These are phyloP conservation scores for Dolichallabes microphthalmus DNA, from an alignment of 2,113 vertebrate species.

Conservation along the genomic window DNA sequence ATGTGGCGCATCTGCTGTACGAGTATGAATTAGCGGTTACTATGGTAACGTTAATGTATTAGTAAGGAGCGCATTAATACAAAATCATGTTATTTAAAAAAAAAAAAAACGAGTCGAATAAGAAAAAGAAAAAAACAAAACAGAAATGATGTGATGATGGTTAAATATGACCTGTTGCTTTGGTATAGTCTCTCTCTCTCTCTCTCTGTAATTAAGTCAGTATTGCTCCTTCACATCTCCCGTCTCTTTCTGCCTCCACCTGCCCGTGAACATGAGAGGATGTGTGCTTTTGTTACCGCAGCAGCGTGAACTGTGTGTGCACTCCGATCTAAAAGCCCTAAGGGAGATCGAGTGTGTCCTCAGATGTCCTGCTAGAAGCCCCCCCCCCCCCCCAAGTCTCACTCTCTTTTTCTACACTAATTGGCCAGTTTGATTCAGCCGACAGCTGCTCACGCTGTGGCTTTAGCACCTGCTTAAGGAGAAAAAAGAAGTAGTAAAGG, in stretches of 20 bases:
- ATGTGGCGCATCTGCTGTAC: not conserved
- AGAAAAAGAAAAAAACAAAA: not conserved
- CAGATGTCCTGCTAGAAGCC: constrained; percentile 11
- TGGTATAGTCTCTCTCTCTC: not conserved
- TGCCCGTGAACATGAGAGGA: not conserved
- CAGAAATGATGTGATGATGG: not conserved
- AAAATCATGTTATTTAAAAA: not conserved
- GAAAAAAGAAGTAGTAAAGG: not conserved
- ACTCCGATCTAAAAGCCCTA: not conserved
- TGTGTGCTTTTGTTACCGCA: not conserved
- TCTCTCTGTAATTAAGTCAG: constrained; percentile 3
- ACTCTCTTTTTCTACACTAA: constrained; percentile 10
- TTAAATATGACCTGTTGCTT: not conserved
- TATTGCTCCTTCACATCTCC: not conserved
- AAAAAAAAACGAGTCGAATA: not conserved
- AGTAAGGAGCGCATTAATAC: not conserved
- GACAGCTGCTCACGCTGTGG: constrained; percentile 14
- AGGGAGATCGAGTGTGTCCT: constrained; percentile 14
- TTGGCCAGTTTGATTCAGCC: constrained; percentile 19
- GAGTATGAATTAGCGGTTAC: not conserved
- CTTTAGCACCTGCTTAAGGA: constrained; percentile 26
- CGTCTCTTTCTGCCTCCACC: not conserved
- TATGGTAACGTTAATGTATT: not conserved
- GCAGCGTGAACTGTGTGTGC: constrained; percentile 18
- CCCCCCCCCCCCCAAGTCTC: no score